Conservation (phyloP, 2,113 vertebrate species). For the Empidonax alnorum region DNA sequence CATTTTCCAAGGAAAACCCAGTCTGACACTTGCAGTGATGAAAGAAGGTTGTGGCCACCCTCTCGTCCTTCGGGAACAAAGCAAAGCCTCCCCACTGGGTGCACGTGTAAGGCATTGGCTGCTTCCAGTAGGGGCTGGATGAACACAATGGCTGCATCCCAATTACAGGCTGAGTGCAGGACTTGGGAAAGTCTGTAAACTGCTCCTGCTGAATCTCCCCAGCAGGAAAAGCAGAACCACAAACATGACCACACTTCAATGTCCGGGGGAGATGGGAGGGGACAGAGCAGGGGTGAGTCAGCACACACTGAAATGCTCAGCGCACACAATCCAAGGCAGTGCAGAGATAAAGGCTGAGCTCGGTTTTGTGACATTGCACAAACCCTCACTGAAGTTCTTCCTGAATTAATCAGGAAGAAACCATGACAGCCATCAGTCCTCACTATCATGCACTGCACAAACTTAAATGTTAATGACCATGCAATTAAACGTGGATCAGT, state of each 20-base stretch:
- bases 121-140: background rate
- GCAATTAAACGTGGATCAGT: background rate
- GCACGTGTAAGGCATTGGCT: background rate
- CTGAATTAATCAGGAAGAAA: background rate
- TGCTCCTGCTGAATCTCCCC: background rate
- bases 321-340: background rate
- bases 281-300: background rate
- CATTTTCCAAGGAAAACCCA: background rate
- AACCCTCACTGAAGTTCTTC: accelerated
- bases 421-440: background rate
- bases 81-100: background rate
- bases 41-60: background rate
- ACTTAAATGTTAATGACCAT: background rate
- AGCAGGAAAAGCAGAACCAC: background rate
- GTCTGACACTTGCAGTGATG: background rate
- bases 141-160: background rate
- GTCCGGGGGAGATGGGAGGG: accelerated
- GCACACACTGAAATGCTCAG: background rate
- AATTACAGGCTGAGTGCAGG: background rate
- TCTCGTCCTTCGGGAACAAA: background rate
- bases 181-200: background rate
- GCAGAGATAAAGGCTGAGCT: background rate
- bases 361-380: background rate
- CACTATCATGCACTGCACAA: background rate
- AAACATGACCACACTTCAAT: background rate